Percentiles rank a stretch among this genome's conserved stretches.
Evolutionary conservation across 2,797 vertebrate species (phyloP).

Genomic region (Geotria australis): DNA sequence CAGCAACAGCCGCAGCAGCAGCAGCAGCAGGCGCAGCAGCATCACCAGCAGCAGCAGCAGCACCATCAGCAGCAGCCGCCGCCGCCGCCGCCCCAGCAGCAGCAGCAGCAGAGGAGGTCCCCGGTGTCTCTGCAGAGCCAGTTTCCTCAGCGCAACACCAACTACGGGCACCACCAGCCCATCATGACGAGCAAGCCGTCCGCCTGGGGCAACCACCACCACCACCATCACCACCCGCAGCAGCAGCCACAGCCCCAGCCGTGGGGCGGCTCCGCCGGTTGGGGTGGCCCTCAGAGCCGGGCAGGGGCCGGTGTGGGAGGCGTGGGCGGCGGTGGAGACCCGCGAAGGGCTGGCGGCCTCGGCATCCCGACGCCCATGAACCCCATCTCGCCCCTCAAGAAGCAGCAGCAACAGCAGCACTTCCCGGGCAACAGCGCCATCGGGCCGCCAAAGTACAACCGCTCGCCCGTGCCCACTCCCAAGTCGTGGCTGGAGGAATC

Average conservation of each 20-base stretch:
- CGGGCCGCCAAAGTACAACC: conserved; percentile 75
- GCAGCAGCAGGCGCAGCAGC: conserved; percentile 78
- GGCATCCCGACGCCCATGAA: conserved; percentile 70
- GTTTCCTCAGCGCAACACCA: conserved; percentile 68
- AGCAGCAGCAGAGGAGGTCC: conserved; percentile 77
- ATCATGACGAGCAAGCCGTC: conserved; percentile 4
- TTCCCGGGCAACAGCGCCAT: conserved; percentile 75
- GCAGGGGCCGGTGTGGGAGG: conserved; percentile 59
- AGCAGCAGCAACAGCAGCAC: conserved; percentile 13
- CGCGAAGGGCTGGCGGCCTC: conserved; percentile 63
- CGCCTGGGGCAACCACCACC: conserved; percentile 69
- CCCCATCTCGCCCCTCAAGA: conserved; percentile 91
- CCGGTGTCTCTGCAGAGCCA: conserved; percentile 70
- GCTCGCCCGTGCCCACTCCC: conserved; percentile 69
- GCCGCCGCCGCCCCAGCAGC: conserved; percentile 73
- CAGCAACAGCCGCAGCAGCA: conserved; percentile 88
- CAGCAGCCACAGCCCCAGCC: conserved; percentile 87
- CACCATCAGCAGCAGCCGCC: conserved; percentile 83
- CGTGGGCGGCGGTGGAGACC: conserved; percentile 78
- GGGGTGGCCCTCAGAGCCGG: conserved; percentile 50
- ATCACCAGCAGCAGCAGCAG: conserved; percentile 84
- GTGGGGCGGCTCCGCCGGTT: conserved; percentile 41
- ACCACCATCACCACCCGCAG: conserved; percentile 83
- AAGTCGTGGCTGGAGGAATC: conserved; percentile 92
- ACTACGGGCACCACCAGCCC: conserved; percentile 45